Conservation (phyloP, 2,113 vertebrate genomes). For the Okapia johnstoni region DNA sequence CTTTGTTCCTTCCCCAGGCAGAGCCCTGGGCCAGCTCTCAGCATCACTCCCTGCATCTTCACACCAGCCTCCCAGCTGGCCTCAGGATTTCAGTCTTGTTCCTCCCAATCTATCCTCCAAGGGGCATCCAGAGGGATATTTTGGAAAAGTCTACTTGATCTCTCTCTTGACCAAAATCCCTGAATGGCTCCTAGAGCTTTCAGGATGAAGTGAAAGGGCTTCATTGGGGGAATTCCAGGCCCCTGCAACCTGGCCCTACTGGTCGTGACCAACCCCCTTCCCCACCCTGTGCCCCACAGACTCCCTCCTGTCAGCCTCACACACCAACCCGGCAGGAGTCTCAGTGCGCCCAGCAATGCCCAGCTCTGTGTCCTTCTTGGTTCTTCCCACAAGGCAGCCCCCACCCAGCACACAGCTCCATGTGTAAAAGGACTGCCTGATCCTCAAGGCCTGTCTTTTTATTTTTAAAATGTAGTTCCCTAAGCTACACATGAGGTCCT, state of each 20-base stretch:
- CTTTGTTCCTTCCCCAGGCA: neutral
- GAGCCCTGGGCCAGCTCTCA: no score
- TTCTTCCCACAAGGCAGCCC: neutral
- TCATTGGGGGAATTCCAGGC: neutral
- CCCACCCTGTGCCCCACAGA: neutral
- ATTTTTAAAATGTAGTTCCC: neutral
- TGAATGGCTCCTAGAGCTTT: neutral
- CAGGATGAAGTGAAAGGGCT: neutral
- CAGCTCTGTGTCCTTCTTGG: neutral
- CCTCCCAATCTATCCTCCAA: neutral
- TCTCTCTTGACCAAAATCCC: neutral
- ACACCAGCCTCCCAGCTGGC: neutral
- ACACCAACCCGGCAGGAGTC: neutral
- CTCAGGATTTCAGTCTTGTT: neutral
- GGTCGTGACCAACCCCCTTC: no score
- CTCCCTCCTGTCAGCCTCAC: neutral
- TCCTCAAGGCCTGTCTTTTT: neutral
- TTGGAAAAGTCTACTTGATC: neutral
- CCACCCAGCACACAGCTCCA: neutral
- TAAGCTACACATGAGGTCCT: neutral
- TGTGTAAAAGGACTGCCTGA: neutral
- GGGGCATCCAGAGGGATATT: neutral
- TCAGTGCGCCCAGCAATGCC: rapidly evolving
- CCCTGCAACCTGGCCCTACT: neutral
- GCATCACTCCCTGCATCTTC: neutral